Percentiles rank a stretch among this genome's conserved stretches.
phyloP scores from a whole-genome alignment of 2,797 vertebrate genomes.

The Ceyx erithaca region DNA sequence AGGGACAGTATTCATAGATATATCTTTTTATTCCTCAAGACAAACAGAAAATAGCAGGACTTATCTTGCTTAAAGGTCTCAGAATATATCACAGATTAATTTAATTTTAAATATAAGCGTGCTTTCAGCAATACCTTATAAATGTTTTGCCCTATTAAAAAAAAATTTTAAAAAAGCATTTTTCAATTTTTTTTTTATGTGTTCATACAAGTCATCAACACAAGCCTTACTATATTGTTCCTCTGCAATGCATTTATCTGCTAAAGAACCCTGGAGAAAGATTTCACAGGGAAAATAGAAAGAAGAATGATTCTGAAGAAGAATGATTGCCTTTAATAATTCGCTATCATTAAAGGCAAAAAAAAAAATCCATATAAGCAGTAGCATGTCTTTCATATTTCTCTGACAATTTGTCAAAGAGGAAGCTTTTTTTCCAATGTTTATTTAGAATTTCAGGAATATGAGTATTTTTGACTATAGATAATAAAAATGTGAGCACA shows the following conservation, averaged over 20 bases:
- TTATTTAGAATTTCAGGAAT: not conserved
- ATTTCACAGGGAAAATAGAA: not conserved
- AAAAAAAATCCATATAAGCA: not conserved
- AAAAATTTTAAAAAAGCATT: rapidly evolving
- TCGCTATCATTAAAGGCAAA: not conserved
- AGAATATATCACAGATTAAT: not conserved
- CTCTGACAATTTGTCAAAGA: not conserved
- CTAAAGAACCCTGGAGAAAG: not conserved
- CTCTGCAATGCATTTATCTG: not conserved
- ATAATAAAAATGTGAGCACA: not conserved
- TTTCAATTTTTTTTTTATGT: not conserved
- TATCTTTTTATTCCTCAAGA: not conserved
- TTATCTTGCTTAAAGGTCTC: not conserved
- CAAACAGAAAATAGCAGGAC: not conserved
- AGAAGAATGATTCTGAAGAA: not conserved
- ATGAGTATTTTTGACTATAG: not conserved
- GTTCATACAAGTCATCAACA: not conserved
- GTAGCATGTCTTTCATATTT: not conserved
- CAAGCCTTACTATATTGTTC: not conserved
- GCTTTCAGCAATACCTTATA: not conserved
- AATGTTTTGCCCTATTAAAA: not conserved
- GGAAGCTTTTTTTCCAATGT: not conserved
- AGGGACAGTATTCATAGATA: not conserved
- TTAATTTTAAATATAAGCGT: not conserved
- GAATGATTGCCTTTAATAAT: no score